Evolutionary conservation across 2,797 vertebrate genomes (phyloP).

Genomic region (Lagocephalus sceleratus): DNA sequence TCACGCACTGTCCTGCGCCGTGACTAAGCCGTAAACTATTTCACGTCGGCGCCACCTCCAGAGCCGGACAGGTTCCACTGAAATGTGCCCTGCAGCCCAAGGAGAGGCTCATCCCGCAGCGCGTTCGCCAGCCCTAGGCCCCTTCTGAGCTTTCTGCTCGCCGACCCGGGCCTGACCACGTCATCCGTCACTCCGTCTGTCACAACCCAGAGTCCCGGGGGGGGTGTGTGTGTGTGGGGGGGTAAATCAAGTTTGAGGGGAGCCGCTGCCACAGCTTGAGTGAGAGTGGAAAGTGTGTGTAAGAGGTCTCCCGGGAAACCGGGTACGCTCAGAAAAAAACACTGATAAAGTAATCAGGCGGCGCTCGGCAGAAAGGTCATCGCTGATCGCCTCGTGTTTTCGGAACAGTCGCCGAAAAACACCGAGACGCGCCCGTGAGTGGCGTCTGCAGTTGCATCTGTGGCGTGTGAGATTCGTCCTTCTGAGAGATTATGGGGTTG

Average conservation of each 20-base stretch:
- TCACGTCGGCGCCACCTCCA: constrained; percentile 15
- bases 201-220: constrained; percentile 23
- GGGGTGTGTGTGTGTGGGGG: constrained; percentile 6
- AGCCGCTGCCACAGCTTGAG: constrained; percentile 3
- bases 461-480: background rate
- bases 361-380: background rate
- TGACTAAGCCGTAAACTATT: constrained; percentile 41
- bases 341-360: constrained; percentile 15
- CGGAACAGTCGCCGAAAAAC: background rate
- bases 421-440: background rate
- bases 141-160: constrained; percentile 32
- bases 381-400: constrained; percentile 1
- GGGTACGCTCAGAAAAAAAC: constrained; percentile 9
- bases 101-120: constrained; percentile 1
- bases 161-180: background rate
- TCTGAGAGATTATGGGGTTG: constrained; percentile 20
- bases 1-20: constrained; percentile 6
- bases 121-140: constrained; percentile 15
- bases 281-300: constrained; percentile 31
- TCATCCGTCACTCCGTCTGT: constrained; percentile 29
- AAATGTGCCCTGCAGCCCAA: constrained; percentile 24
- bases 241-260: constrained; percentile 19
- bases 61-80: constrained; percentile 15
- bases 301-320: constrained; percentile 5
- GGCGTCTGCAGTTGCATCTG: background rate